Percentiles rank a stretch among this genome's conserved stretches.
Evolutionary conservation across 2,888 invertebrate genomes (phyloP).

Genomic region (Autographa pulchrina): DNA sequence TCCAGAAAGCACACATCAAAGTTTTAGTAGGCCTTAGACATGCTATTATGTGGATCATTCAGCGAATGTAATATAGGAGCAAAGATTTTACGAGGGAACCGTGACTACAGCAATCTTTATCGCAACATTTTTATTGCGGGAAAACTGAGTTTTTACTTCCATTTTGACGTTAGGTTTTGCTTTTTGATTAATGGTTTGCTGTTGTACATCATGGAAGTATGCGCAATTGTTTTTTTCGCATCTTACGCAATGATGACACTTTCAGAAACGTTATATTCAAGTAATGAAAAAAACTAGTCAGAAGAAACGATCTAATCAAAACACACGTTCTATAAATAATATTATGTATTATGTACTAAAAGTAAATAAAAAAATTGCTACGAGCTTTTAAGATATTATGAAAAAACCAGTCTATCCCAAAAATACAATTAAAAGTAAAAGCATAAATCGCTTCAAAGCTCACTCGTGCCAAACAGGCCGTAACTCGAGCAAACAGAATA

Average conservation of each 20-base stretch:
- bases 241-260: not conserved
- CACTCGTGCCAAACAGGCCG: not conserved
- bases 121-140: constrained; percentile 71
- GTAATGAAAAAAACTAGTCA: no score
- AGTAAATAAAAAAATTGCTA: no score
- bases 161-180: constrained; percentile 31
- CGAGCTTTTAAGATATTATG: no score
- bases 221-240: not conserved
- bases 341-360: no score
- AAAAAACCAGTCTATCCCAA: no score
- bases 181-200: constrained; percentile 30
- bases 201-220: constrained; percentile 14
- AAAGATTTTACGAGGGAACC: constrained; percentile 79
- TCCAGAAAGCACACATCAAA: constrained; percentile 71
- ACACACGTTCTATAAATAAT: no score
- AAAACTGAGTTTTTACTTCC: constrained; percentile 54
- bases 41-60: constrained; percentile 78
- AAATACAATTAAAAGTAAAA: not conserved
- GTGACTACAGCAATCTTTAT: constrained; percentile 75
- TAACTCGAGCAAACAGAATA: not conserved
- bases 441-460: not conserved
- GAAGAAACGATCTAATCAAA: no score
- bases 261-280: not conserved
- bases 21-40: constrained; percentile 71
- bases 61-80: constrained; percentile 75